Base-by-base conservation (phyloP, 2,113 vertebrate species). In the Gobius niger region DNA sequence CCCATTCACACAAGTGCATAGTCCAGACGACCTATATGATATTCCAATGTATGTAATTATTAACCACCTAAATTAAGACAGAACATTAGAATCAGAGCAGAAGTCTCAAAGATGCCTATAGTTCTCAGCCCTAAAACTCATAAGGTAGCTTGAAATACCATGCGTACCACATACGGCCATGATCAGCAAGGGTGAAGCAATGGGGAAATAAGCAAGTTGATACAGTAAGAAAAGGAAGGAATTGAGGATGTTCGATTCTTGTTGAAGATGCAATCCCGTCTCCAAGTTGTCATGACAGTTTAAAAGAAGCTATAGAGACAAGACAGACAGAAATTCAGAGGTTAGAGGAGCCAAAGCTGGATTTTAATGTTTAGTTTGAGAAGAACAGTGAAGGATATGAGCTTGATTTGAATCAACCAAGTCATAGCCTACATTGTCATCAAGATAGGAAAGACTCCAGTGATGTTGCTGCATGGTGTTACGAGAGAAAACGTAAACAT, bases 291-390 rank as follows among this genome's bases (percentile, higher is more conserved):
- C 93, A 92, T 94, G 93, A 96, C 90, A 94, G 94, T 94, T 95
- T 98, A 99, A 96, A 99, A 98, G 95, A 99, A 99, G 95, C 97
- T 99, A 92, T 75, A 95, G 89, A 87, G 81, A 94, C 68, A 46
- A 94, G 90, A 95, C 88, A 95, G 88, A 87, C 60, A 86, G 70
- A 93, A 82, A 88, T 44, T 81, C 67, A 54, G 78, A 67, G 9
- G 87, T 94, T 93, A 94, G 85, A 86, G 63, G 63, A 70, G 67
- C 63, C 51, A 54, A 83, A 78, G 88, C 6, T 5, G 56, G 14
- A 72, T 69, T 53, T 34, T 9, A 63, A 54, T 78, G 72, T 44
- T 73, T 24, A 72, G 19, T 64, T 57, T 51, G 67, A 60, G 16
- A n/a, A 78, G 66, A 70, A 64, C 56, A 62, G 6, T 46, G 14